Base-by-base conservation (phyloP, 1,140 invertebrate species). In the Pteromalus puparum region DNA sequence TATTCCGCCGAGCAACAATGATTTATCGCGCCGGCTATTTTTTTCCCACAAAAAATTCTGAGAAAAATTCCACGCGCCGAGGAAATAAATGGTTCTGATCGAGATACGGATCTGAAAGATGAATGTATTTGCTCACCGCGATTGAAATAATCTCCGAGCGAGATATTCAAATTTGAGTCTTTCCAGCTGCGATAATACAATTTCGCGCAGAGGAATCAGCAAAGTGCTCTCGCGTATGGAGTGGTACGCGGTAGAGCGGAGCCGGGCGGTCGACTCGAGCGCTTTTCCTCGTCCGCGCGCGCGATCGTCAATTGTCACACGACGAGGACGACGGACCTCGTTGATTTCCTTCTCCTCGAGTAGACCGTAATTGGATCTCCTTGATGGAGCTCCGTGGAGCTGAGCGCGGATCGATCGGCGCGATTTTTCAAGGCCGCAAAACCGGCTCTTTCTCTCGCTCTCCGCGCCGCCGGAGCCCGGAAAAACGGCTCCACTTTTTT, bases 341-440 rank as follows among this genome's bases (percentile, higher is more conserved):
- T 79, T 68, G 81, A 75, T 70, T 83, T 86, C 75, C 82, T 84
- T 83, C 26, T 72, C 78, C 84, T 70, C 78, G 82, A 86, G 72
- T 86, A 79, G 78, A 68, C 81, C 85, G 86, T 88, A 87, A 88
- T 89, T 87, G 86, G 85, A 83, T 80, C 78, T 68, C 72, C 70
- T 79, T 84, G 79, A 30, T 83, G 67, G 85, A 87, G 80, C 85
- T 83, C 81, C 80, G 82, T 85, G 86, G 82, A 86, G 86, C 13
- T 18, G 48, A 76, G 87, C 81, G 9, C 42, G 75, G 75, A 83
- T 81, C 34, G 78, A 85, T 72, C 48, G 76, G 24, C 46, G 70
- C 75, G 83, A 85, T 85, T 85, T 87, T 87, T 85, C 68, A 84
- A 84, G 83, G 77, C 21, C 76, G 46, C 10, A 79, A 73, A 83